Evolutionary conservation across 2,113 vertebrate genomes (phyloP), one percentile per base, ranked within the genome.

Genomic region (Macrotis lagotis): DNA sequence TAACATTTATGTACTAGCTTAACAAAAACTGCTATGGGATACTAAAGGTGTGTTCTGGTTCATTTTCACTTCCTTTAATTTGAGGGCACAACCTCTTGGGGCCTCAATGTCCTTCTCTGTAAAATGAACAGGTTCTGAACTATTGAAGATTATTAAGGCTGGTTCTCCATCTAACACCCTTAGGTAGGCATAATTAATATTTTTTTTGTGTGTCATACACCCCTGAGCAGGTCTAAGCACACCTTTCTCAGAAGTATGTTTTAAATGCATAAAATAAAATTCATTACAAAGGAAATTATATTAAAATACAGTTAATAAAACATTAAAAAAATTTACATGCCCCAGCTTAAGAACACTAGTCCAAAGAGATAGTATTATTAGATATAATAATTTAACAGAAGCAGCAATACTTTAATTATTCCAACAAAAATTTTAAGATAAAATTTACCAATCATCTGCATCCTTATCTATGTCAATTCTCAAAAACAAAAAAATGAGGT

Each of bases 401-500:
- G 52, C 92, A 93, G 94, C n/a, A 51, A 88, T 90, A 26, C 51
- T 8, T 66, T 83, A n/a, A 83, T 83, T 92, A 95, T 49, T 25
- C 89, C 55, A 96, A 90, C 10, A 95, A 90, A 48, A 93, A 74
- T 51, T 25, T 91, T 47, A 22, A 25, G 92, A 53, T 19, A 92
- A 93, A 7, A 91, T 89, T 55, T 25, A 89, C 22, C 50, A 92
- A 55, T 92, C 91, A 93, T 66, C 25, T 93, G 28, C 91, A 91
- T 88, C 94, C 49, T 48, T 92, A 51, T 94, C 47, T 50, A 22
- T 31, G 37, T 37, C 93, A 92, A 49, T 94, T 92, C 94, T 51
- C 25, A 91, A 95, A 95, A 3, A n/a, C 28, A 91, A 91, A 95
- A 91, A 94, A 8, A 94, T 93, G 91, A 95, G 19, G 24, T 93